Base-by-base conservation (phyloP, 2,113 vertebrate genomes). In the Panthera tigris region DNA sequence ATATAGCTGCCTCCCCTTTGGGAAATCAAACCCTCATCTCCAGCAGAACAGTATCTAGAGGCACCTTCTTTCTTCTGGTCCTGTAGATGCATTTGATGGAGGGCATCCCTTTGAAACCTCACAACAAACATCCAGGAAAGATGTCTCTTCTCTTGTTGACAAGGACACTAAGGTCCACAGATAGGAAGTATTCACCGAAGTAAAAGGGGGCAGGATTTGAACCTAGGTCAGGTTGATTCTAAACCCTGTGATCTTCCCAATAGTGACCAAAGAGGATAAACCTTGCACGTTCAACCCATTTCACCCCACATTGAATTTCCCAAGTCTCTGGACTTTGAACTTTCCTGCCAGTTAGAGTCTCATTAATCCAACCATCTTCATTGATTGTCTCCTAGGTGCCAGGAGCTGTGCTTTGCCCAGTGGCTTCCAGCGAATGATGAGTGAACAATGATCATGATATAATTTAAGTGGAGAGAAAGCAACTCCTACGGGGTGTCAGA, bases 391-490 rank as follows among this genome's bases (percentile, higher is more conserved):
- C 73, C 78, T 36, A 23, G 39, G 73, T 96, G 94, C 97, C 96
- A 96, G 94, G 76, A 93, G 93, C 31, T 16, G 78, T 93, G 97
- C 69, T 94, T 84, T 69, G 55, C 92, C 74, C 52, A n/a, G 57
- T 83, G 57, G 50, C 73, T 95, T 74, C 89, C 63, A 21, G 91
- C 96, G 89, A 96, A 88, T 78, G 31, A 85, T 15, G 18, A 55
- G 80, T 27, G 31, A 89, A 83, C 8, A 4, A n/a, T 52, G 63
- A 65, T 76, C 39, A 80, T 13, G 39, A 73, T 74, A 68, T 81
- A 71, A 95, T 88, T 95, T 89, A 96, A 29, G 8, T 66, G 83
- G 74, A 36, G 63, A 92, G 76, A 90, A 84, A 65, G 83, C 90
- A 84, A 3, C 79, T 87, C 79, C 36, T 39, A 23, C 36, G 14